phyloP scores from a whole-genome alignment of 2,888 invertebrate species.

The Icerya purchasi region DNA sequence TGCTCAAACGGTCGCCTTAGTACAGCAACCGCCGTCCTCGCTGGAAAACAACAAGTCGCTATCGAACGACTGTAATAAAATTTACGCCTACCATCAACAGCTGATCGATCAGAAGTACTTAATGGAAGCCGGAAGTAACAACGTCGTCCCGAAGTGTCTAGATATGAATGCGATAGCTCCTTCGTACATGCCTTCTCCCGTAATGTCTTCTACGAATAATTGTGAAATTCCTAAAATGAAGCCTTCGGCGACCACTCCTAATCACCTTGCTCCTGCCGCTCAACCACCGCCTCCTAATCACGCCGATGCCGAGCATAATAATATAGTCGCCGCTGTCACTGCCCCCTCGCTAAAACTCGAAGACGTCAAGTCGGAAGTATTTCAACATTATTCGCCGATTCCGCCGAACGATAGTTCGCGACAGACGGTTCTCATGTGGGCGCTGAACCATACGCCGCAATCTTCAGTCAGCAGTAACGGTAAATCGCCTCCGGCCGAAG shows the following conservation, averaged over 20 bases:
- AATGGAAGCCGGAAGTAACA: slow-evolving; percentile 21
- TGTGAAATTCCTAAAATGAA: slow-evolving; percentile 10
- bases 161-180: no score
- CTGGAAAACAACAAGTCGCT: slow-evolving; percentile 10
- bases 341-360: slow-evolving; percentile 30
- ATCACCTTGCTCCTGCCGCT: slow-evolving; percentile 14
- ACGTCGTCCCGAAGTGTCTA: neutral
- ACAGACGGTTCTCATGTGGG: slow-evolving; percentile 90
- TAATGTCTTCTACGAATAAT: slow-evolving; percentile 5
- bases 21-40: neutral
- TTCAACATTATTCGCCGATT: slow-evolving; percentile 19
- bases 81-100: slow-evolving; percentile 38
- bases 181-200: neutral
- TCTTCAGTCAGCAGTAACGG: slow-evolving; percentile 27
- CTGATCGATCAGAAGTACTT: slow-evolving; percentile 34
- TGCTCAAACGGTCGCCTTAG: slow-evolving; percentile 8
- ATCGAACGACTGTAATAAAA: slow-evolving; percentile 28
- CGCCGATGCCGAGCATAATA: slow-evolving; percentile 3
- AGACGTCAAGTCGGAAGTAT: slow-evolving; percentile 32
- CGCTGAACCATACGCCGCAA: slow-evolving; percentile 18
- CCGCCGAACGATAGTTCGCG: slow-evolving; percentile 36
- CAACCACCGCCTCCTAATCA: no score
- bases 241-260: slow-evolving; percentile 18
- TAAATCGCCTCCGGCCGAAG: slow-evolving; percentile 35
- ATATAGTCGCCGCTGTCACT: slow-evolving; percentile 1